Evolutionary conservation across 2,113 vertebrate genomes (phyloP), one percentile per base, ranked within the genome.

Genomic region (Hippoglossus stenolepis): DNA sequence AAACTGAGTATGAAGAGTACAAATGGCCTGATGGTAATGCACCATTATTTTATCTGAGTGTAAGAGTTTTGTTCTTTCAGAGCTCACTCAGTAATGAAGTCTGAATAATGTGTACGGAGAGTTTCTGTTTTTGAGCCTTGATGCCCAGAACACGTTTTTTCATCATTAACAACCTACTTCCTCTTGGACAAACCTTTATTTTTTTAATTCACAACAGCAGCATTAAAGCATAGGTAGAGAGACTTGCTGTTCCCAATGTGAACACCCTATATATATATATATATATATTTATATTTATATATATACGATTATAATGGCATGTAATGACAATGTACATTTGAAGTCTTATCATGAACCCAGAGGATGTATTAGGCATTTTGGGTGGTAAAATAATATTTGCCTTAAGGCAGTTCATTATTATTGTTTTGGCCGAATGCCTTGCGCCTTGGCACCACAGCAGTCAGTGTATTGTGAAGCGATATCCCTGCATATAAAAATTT

Each of bases 401-500:
- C 65, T 5, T 8, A 18, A 51, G 47, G 59, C 45, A 43, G 24
- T 28, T 70, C 66, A 49, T 68, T 51, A 23, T 71, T 54, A 76
- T 63, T 62, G 35, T 74, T 58, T 56, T 51, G 47, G 47, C 47
- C 18, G 47, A 18, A 51, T 18, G 47, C 47, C 47, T 51, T 51
- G 47, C 20, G 69, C 49, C 47, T 75, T 77, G 80, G 88, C 81
- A 58, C 59, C 40, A 15, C 43, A 73, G 56, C 56, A 56, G 65
- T 43, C 63, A 56, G 24, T 49, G 70, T 43, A 57, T 70, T 73
- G 71, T 83, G 61, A 72, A 70, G 59, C 3, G 17, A 83, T 62
- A 73, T 77, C 51, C 35, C 38, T 20, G 56, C 57, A 54, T 83
- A 77, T 66, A 77, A 70, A 81, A 71, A 83, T 81, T 53, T 66